Evolutionary conservation across 2,797 vertebrate species (phyloP), one percentile per base, ranked within the genome.

Genomic region (Bradypus variegatus): DNA sequence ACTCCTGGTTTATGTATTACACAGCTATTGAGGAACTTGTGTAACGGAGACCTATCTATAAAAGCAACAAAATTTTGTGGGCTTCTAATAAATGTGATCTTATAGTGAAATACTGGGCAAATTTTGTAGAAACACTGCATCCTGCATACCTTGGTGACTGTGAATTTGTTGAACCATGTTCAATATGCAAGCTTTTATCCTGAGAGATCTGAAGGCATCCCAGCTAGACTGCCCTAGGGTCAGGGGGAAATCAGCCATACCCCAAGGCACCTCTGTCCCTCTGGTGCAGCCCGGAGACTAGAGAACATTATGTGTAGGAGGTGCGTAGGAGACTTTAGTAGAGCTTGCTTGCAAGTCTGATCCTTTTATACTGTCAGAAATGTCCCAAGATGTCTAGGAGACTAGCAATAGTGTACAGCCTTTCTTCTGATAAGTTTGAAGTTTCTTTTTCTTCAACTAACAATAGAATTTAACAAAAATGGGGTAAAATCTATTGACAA

Each of bases 91-190:
- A 86, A 50, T 18, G 4, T 9, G 31, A 18, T 53, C 69, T 73
- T 82, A 72, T 36, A 9, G 23, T 64, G 72, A 75, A 82, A 83
- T 75, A 69, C 3, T 16, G 50, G 36, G 31, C 36, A 55, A 19
- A 41, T 25, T 67, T 60, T 62, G 65, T 50, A 25, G 67, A 83
- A 48, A 75, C 4, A 1, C 36, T 15, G 64, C 21, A 73, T 53
- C 25, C 80, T n/a, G 2, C 27, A 0, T 77, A 33, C 27, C 29
- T 29, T 29, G n/a, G 38, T 8, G n/a, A 31, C 0, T 1, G n/a
- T 60, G 69, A n/a, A 8, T 31, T 60, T 25, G 16, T 13, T 23
- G 38, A 36, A 16, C 21, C 11, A 9, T 0, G 14, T 38, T 86
- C 31, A 36, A 13, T n/a, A 41, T 31, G 50, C 21, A 29, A 83